Conservation (phyloP, 1,140 invertebrate genomes). For the Tetraneura akinire region DNA sequence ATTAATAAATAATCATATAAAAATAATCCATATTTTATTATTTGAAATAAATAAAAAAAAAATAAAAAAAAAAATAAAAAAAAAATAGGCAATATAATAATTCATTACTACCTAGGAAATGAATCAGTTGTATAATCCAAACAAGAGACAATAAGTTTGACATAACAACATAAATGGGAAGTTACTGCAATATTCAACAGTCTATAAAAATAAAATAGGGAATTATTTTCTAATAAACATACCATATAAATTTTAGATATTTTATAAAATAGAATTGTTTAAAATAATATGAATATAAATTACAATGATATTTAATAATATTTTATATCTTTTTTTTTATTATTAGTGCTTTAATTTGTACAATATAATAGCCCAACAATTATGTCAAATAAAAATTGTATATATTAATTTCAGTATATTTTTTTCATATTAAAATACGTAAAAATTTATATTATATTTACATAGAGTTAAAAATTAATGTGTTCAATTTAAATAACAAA, state of each 20-base stretch:
- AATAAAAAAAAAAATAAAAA: background rate
- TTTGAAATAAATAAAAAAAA: background rate
- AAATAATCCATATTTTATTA: background rate
- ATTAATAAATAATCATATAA: constrained; percentile 54
- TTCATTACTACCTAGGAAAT: constrained; percentile 65
- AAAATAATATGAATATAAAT: background rate
- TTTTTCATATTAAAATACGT: no score
- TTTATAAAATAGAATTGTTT: no score
- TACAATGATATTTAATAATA: no score
- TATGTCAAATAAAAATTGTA: no score
- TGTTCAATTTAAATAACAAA: no score
- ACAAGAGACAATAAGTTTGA: constrained; percentile 87
- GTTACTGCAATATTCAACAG: constrained; percentile 51
- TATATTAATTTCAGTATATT: no score
- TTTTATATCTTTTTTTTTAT: no score
- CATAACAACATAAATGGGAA: constrained; percentile 84
- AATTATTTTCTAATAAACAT: background rate
- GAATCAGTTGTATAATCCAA: constrained; percentile 80
- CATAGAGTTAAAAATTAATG: no score
- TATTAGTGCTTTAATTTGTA: no score
- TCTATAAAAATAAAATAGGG: constrained; percentile 11
- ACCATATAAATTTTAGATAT: no score
- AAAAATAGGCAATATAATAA: constrained; percentile 37
- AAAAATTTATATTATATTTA: no score
- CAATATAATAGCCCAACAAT: no score